A percentile compares a stretch with the other conserved stretches of the same genome.
Evolutionary conservation across 2,797 vertebrate genomes (phyloP).

Genomic region (Enteromius thamalakanensis): DNA sequence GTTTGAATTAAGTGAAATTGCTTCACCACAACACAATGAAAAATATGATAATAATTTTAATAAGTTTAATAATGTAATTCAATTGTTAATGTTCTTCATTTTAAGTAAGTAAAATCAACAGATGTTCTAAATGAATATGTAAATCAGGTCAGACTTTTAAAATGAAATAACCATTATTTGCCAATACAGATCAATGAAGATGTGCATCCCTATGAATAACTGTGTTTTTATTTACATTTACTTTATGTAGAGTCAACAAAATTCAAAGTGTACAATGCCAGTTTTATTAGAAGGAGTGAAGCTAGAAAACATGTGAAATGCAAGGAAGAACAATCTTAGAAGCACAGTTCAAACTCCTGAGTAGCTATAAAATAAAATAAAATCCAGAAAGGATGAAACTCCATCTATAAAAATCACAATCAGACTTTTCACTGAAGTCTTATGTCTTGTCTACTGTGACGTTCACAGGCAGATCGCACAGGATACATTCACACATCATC

Average conservation of each 20-base stretch:
- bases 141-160: neutral
- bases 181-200: neutral
- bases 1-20: neutral
- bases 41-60: neutral
- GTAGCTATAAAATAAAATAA: no score
- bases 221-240: neutral
- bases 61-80: neutral
- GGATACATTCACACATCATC: slow-evolving; percentile 53
- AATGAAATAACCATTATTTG: neutral
- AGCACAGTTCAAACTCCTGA: neutral
- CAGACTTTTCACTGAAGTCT: slow-evolving; percentile 26
- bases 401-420: slow-evolving; percentile 28
- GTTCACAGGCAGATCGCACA: slow-evolving; percentile 53
- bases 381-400: neutral
- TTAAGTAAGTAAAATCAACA: no score
- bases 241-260: neutral
- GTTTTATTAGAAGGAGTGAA: neutral
- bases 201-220: neutral
- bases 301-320: neutral
- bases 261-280: neutral
- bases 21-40: neutral
- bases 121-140: no score
- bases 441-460: slow-evolving; percentile 15
- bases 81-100: neutral
- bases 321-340: neutral